phyloP scores from a whole-genome alignment of 2,888 invertebrate genomes.

The Melanostoma scalare region DNA sequence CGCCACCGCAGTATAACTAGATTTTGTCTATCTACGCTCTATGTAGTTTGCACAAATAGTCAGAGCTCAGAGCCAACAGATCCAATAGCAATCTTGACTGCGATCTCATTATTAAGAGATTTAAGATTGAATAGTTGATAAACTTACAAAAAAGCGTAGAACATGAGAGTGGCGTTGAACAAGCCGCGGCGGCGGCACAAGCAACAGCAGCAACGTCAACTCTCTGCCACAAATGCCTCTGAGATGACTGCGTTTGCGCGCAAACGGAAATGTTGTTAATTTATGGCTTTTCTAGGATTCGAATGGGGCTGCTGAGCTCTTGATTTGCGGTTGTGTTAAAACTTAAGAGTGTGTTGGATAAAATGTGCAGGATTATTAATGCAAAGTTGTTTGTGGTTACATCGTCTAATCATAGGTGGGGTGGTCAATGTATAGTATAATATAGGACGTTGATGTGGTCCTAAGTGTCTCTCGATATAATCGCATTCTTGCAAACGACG shows the following conservation, averaged over 20 bases:
- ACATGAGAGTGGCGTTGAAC: constrained; percentile 56
- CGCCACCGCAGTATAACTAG: constrained; percentile 45
- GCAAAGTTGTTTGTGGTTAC: constrained; percentile 56
- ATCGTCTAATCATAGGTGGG: constrained; percentile 28
- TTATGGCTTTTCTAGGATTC: constrained; percentile 61
- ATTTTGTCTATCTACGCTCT: constrained; percentile 39
- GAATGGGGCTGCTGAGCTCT: constrained; percentile 27
- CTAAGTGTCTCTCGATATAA: constrained; percentile 33
- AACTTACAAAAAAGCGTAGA: constrained; percentile 55
- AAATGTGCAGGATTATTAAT: constrained; percentile 61
- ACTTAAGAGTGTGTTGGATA: too few relatives aligned
- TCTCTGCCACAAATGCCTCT: constrained; percentile 30
- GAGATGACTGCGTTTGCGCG: constrained; percentile 62
- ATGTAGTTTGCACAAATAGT: constrained; percentile 45
- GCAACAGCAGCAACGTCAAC: constrained; percentile 26
- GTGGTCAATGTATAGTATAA: constrained; percentile 40
- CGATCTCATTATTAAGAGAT: constrained; percentile 69
- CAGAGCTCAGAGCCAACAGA: constrained; percentile 8
- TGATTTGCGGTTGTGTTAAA: too few relatives aligned
- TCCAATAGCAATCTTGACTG: constrained; percentile 23
- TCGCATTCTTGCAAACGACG: constrained; percentile 24
- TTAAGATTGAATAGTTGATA: constrained; percentile 67
- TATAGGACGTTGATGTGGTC: constrained; percentile 59
- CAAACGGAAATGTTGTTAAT: constrained; percentile 65
- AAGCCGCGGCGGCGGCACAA: constrained; percentile 49